Evolutionary conservation across 2,888 invertebrate species (phyloP).

Genomic region (Drosophila histrio): DNA sequence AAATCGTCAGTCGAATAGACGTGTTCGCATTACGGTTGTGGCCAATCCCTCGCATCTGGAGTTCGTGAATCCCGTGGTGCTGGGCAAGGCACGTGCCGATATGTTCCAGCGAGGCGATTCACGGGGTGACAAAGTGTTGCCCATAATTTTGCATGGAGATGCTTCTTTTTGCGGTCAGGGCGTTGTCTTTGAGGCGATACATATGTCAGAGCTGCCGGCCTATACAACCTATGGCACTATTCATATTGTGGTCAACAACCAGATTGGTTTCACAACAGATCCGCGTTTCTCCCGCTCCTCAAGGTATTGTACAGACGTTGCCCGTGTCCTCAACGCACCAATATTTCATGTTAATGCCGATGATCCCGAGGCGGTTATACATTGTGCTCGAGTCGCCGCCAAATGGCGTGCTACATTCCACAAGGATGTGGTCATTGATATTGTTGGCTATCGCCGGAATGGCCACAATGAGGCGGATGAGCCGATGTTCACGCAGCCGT

Average conservation of each 20-base stretch:
- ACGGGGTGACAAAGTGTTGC: conserved; percentile 87
- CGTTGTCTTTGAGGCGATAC: conserved; percentile 87
- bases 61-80: conserved; percentile 92
- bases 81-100: conserved; percentile 93
- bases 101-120: conserved; percentile 91
- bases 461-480: conserved; percentile 97
- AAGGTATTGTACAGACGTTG: conserved; percentile 95
- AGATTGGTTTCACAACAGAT: conserved; percentile 97
- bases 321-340: conserved; percentile 94
- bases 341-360: conserved; percentile 97
- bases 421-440: conserved; percentile 93
- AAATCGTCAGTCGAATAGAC: conserved; percentile 89
- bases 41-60: conserved; percentile 97
- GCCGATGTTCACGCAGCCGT: conserved; percentile 96
- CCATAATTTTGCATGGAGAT: conserved; percentile 88
- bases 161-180: conserved; percentile 88
- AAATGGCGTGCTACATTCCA: conserved; percentile 93
- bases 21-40: conserved; percentile 92
- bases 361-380: conserved; percentile 94
- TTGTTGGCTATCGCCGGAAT: conserved; percentile 92
- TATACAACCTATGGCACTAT: conserved; percentile 87
- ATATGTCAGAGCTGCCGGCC: conserved; percentile 86
- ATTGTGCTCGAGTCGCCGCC: conserved; percentile 93
- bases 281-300: conserved; percentile 92
- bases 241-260: conserved; percentile 88